Evolutionary conservation across 2,113 vertebrate species (phyloP).

Genomic region (Lophotis ruficrista): DNA sequence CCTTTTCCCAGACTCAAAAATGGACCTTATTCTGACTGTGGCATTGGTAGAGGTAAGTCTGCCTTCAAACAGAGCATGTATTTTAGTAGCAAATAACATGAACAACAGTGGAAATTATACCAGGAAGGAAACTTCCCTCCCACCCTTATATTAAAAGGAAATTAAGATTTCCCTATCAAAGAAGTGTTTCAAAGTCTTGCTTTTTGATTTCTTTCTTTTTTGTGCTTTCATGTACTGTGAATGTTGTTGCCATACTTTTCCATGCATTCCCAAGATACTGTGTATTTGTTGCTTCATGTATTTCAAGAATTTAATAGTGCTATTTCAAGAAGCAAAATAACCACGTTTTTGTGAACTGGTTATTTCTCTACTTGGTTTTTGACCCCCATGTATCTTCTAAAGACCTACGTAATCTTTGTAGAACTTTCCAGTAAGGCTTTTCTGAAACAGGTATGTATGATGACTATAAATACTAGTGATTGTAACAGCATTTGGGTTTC

Average conservation of each 20-base stretch:
- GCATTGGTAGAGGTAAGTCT: constrained; percentile 87
- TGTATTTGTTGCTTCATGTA: neutral
- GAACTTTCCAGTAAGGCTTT: neutral
- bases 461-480: neutral
- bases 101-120: neutral
- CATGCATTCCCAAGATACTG: neutral
- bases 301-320: neutral
- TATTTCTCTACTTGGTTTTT: neutral
- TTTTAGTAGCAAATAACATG: neutral
- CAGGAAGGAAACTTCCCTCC: neutral
- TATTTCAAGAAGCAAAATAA: constrained; percentile 12
- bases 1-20: constrained; percentile 85
- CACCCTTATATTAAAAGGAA: neutral
- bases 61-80: neutral
- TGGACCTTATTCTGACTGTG: constrained; percentile 87
- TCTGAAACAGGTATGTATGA: neutral
- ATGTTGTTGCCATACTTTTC: neutral
- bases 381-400: neutral
- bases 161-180: neutral
- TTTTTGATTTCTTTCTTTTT: neutral
- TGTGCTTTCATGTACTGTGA: neutral
- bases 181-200: neutral
- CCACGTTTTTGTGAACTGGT: neutral
- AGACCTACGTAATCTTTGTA: neutral
- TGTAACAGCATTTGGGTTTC: neutral